These are phyloP conservation scores for Phallusia fumigata DNA, from an alignment of 23 tunicate species.

Conservation along the genomic window DNA sequence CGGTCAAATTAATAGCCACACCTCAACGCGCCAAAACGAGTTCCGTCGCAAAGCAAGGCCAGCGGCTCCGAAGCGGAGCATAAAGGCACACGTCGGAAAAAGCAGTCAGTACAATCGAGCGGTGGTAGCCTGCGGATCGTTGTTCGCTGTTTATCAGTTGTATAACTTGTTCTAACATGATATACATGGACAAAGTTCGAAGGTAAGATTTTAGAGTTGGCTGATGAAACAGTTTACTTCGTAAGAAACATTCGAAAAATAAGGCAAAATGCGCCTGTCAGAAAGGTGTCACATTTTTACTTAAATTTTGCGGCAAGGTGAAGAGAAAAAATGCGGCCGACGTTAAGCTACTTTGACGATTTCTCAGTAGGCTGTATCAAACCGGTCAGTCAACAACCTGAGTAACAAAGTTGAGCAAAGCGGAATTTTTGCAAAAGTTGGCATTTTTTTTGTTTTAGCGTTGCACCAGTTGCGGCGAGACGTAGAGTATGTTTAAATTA, in stretches of 20 bases:
- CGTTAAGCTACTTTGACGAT: background rate
- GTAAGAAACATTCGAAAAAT: no score
- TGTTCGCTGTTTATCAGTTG: background rate
- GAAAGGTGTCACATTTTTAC: background rate
- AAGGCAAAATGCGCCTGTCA: background rate
- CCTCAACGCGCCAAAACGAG: background rate
- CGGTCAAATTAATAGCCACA: background rate
- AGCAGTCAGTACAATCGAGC: background rate
- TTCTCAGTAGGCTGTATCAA: background rate
- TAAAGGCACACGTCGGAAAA: conserved; percentile 2
- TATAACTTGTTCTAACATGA: no score
- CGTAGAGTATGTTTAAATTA: background rate
- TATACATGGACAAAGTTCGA: background rate
- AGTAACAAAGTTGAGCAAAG: background rate
- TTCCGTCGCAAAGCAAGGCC: background rate
- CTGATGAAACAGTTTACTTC: no score
- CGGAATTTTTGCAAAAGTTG: background rate
- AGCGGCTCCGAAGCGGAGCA: background rate
- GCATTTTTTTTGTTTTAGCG: background rate
- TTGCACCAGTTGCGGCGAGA: background rate
- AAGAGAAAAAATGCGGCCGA: conserved; percentile 6
- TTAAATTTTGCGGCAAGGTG: background rate
- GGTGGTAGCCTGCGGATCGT: background rate
- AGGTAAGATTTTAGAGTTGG: background rate
- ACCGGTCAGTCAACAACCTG: conserved; percentile 2